Percentiles rank a stretch among this genome's conserved stretches.
Conservation (phyloP, 1,140 invertebrate genomes). For the Seison nebaliae region DNA sequence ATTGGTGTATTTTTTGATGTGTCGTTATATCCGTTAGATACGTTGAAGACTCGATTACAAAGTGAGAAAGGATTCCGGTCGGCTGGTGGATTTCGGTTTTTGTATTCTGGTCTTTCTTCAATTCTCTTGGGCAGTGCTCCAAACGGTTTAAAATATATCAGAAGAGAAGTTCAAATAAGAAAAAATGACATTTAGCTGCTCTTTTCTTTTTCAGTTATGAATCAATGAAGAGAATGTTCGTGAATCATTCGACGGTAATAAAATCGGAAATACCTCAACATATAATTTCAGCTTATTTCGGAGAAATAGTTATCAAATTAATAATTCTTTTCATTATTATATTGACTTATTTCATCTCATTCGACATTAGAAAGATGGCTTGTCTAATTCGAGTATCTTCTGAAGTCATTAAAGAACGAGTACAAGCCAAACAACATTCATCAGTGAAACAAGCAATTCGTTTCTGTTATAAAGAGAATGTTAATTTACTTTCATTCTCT, state of each 20-base stretch:
- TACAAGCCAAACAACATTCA: constrained; percentile 40
- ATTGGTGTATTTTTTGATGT: constrained; percentile 39
- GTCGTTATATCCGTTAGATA: constrained; percentile 63
- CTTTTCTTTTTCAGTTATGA: constrained; percentile 10
- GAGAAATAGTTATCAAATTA: constrained; percentile 8
- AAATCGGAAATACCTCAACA: constrained; percentile 5
- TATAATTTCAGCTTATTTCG: constrained; percentile 7
- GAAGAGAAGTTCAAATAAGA: too few relatives aligned
- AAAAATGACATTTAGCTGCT: too few relatives aligned
- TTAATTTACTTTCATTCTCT: background rate
- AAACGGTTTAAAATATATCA: too few relatives aligned
- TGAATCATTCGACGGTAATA: background rate
- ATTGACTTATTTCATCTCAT: background rate
- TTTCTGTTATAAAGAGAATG: constrained; percentile 1
- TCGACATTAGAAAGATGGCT: constrained; percentile 36
- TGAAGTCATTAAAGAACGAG: constrained; percentile 73
- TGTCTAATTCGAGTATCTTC: constrained; percentile 66
- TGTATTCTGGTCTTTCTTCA: constrained; percentile 61
- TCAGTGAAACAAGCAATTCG: constrained; percentile 14
- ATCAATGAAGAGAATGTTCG: constrained; percentile 2
- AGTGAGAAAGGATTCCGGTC: constrained; percentile 55
- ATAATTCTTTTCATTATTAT: background rate
- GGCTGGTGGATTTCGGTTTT: constrained; percentile 55
- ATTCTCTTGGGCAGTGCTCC: constrained; percentile 58
- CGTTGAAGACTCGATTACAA: constrained; percentile 70